These are phyloP conservation scores for Babyrousa celebensis DNA, from an alignment of 2,797 vertebrate genomes.

Conservation along the genomic window DNA sequence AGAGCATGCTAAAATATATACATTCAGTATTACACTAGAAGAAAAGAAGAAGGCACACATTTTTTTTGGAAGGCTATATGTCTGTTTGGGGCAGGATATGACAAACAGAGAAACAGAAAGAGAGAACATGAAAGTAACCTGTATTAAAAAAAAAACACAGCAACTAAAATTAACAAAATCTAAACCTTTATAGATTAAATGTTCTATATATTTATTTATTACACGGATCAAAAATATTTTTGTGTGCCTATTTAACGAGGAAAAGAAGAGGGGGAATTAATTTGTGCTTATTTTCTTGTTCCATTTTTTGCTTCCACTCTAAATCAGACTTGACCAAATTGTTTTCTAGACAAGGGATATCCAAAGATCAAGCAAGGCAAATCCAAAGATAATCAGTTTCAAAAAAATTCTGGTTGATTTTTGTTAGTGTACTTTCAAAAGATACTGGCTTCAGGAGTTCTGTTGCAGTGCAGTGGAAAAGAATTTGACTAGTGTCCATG, in stretches of 20 bases:
- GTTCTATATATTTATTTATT: not conserved
- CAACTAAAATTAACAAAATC: not conserved
- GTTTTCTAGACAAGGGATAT: not conserved
- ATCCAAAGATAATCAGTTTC: constrained; percentile 14
- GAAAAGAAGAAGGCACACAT: not conserved
- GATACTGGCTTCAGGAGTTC: not conserved
- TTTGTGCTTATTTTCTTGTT: not conserved
- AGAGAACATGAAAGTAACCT: not conserved
- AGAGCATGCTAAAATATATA: not conserved
- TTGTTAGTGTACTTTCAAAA: not conserved
- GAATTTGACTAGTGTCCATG: no score
- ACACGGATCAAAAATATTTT: not conserved
- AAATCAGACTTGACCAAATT: not conserved
- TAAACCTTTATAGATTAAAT: not conserved
- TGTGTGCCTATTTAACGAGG: not conserved
- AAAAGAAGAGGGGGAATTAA: not conserved
- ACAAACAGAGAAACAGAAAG: not conserved
- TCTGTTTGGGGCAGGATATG: not conserved
- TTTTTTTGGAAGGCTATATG: not conserved
- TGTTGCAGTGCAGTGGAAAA: no score
- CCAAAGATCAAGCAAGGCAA: not conserved
- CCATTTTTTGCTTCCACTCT: not conserved
- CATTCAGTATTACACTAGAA: not conserved
- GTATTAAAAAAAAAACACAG: not conserved
- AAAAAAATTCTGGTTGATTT: constrained; percentile 44